A percentile compares a stretch with the other conserved stretches of the same genome.
phyloP scores from a whole-genome alignment of 2,113 vertebrate species.

The Boulengeromyrus knoepffleri region DNA sequence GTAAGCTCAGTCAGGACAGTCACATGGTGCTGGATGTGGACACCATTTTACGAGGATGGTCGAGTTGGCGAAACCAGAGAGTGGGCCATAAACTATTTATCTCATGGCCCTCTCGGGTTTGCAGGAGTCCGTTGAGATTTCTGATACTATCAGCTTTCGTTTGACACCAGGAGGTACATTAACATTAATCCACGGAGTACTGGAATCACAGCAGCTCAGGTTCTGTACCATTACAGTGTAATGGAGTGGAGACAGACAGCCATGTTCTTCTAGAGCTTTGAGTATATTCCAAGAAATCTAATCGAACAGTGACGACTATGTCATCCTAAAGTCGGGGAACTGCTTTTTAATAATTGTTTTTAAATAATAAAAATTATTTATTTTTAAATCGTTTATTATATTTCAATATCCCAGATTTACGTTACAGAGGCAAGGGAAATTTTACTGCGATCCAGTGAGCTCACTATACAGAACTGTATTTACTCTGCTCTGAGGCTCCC shows the following conservation, averaged over 20 bases:
- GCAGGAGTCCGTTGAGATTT: conserved; percentile 42
- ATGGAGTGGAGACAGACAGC: conserved; percentile 2
- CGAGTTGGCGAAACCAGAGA: conserved; percentile 47
- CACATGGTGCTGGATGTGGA: conserved; percentile 23
- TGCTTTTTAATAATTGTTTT: not conserved
- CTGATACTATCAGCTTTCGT: conserved; percentile 21
- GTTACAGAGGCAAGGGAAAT: conserved; percentile 33
- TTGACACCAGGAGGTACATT: not conserved
- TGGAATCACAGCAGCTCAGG: conserved; percentile 39
- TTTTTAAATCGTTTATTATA: not conserved
- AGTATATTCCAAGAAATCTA: not conserved
- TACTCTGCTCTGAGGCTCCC: conserved; percentile 20
- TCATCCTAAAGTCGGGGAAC: not conserved
- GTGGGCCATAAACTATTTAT: conserved; percentile 56
- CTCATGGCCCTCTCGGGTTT: conserved; percentile 43
- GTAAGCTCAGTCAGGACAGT: conserved; percentile 42
- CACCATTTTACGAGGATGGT: conserved; percentile 34
- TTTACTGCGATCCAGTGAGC: conserved; percentile 21
- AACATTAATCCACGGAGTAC: not conserved
- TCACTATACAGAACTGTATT: not conserved
- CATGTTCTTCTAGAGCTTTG: not conserved
- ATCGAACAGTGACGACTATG: not conserved
- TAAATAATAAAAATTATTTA: not conserved
- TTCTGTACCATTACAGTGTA: conserved; percentile 11
- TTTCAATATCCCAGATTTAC: conserved; percentile 18